Conservation (phyloP, 2,113 vertebrate genomes). For the Zosterops hypoxanthus region DNA sequence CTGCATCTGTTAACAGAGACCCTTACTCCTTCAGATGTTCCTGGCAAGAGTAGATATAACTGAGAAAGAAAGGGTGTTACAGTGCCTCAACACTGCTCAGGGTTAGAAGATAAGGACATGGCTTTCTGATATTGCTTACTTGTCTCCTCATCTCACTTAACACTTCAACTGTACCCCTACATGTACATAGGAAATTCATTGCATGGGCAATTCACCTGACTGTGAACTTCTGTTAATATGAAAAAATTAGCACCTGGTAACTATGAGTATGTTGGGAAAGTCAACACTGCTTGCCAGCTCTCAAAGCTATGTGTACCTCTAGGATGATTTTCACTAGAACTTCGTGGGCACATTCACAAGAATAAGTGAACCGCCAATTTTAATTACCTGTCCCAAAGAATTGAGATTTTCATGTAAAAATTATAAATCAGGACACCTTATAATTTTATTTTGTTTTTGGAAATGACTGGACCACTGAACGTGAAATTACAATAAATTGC, state of each 20-base stretch:
- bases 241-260: background rate
- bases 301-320: background rate
- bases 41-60: background rate
- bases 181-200: background rate
- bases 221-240: background rate
- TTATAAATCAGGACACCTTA: background rate
- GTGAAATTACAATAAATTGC: background rate
- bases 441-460: background rate
- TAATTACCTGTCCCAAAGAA: background rate
- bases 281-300: background rate
- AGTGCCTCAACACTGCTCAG: background rate
- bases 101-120: background rate
- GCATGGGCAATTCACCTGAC: background rate
- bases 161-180: background rate
- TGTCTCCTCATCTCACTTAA: background rate
- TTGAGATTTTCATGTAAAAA: background rate
- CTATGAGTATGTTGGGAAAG: background rate
- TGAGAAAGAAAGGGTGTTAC: background rate
- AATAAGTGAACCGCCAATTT: background rate
- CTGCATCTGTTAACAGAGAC: background rate
- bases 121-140: background rate
- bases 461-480: background rate
- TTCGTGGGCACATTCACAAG: background rate
- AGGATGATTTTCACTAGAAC: background rate
- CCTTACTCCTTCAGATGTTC: background rate